Evolutionary conservation across 2,797 vertebrate genomes (phyloP), one percentile per base, ranked within the genome.

Genomic region (Schizopygopsis malacanthus): DNA sequence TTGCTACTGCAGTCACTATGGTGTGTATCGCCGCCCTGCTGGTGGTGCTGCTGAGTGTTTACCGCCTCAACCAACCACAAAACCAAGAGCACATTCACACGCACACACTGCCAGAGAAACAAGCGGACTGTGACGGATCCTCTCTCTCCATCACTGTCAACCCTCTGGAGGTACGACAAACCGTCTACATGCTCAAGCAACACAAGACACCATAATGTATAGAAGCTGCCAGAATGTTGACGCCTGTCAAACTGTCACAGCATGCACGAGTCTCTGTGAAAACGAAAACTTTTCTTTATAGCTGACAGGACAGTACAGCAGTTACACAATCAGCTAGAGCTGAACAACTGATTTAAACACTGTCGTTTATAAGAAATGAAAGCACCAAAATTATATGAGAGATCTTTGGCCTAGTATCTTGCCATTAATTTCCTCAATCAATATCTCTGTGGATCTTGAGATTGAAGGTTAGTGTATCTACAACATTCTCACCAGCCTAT

Each of bases 101-200:
- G 0, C 95, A 96, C 87, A 93, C 92, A 1, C 88, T 90, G 18
- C 97, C 96, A 91, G 96, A 97, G 13, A 91, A 91, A 0, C 96
- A 97, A 59, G 94, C 93, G 92, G 96, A 95, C 76, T 97, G 97
- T 97, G 97, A 98, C 7, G 94, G 97, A 89, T 97, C 97, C 3
- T 96, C 97, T 1, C 95, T 99, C 87, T 98, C 97, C 0, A 99
- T 99, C 91, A 99, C 97, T 0, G 92, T 99, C 90, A 99, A 99
- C 88, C 98, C 98, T 5, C 97, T 99, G 97, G 97, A 99, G 97
- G 98, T 98, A 91, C 88, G 18, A 16, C 16, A 25, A 39, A 37
- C 8, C 9, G 0, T 65, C 25, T 25, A 52, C 33, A 80, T 13
- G 33, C 22, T 16, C 16, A 50, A 28, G 20, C 15, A 54, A 54